phyloP scores from a whole-genome alignment of 2,113 vertebrate genomes.

The Morphnarchus princeps region DNA sequence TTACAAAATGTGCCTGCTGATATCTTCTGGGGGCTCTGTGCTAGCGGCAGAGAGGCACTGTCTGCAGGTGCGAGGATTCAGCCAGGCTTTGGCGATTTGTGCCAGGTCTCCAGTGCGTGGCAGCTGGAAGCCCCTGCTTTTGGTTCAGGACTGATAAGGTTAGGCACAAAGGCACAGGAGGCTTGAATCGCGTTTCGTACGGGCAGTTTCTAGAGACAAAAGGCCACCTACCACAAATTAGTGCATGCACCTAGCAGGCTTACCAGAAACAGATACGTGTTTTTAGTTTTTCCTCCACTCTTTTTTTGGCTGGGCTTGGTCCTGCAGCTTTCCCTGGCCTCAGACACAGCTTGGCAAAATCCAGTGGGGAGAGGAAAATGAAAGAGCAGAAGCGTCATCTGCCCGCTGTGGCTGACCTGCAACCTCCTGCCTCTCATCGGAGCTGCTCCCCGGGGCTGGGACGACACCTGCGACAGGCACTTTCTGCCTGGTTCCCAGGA shows the following conservation, averaged over 20 bases:
- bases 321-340: neutral
- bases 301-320: neutral
- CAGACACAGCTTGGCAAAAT: neutral
- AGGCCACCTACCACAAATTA: neutral
- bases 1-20: neutral
- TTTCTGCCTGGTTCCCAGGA: neutral
- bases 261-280: neutral
- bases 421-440: neutral
- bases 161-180: neutral
- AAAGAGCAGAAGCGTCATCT: neutral
- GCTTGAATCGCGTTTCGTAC: neutral
- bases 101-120: neutral
- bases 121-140: neutral
- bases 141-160: neutral
- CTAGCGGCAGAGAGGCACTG: neutral
- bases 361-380: neutral
- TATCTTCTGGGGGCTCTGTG: neutral
- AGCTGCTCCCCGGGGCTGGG: neutral
- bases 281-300: neutral
- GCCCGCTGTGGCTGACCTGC: neutral
- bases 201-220: neutral
- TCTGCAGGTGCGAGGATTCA: neutral
- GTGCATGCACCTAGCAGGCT: neutral
- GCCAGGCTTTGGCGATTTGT: neutral
- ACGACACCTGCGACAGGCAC: neutral